Conservation (phyloP, 2,888 invertebrate species). For the Ormyrus labotus region DNA sequence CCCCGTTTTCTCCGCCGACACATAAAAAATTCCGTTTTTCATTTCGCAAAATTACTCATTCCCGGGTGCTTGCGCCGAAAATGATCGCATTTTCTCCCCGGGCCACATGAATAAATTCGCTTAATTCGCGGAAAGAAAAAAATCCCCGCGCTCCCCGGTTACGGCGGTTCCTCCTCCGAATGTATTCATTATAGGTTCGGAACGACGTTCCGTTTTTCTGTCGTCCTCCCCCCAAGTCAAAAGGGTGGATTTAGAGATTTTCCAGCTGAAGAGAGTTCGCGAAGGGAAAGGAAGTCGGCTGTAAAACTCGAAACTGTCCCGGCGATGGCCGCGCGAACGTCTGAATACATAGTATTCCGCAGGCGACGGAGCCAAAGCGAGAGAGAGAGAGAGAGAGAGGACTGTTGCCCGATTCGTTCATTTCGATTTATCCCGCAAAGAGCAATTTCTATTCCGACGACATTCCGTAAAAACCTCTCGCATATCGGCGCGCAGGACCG, state of each 20-base stretch:
- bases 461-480: constrained; percentile 66
- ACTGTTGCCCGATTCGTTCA: constrained; percentile 55
- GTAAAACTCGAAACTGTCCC: constrained; percentile 57
- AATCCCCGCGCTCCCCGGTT: not conserved
- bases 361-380: not conserved
- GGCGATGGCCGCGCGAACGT: constrained; percentile 51
- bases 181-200: constrained; percentile 45
- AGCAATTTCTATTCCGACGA: constrained; percentile 73
- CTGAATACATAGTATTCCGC: constrained; percentile 51
- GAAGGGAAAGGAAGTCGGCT: constrained; percentile 50
- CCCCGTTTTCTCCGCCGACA: no score
- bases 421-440: constrained; percentile 61
- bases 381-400: not conserved
- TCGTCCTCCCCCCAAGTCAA: constrained; percentile 11
- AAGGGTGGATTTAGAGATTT: constrained; percentile 55
- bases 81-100: no score
- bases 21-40: constrained; percentile 1
- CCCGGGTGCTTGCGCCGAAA: not conserved
- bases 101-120: not conserved
- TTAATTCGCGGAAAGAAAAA: not conserved
- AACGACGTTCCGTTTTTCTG: constrained; percentile 21
- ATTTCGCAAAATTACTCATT: not conserved
- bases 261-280: constrained; percentile 53
- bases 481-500: not conserved
- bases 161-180: constrained; percentile 5